These are phyloP conservation scores for Streptopelia turtur DNA, from an alignment of 2,797 vertebrate species.

Conservation along the genomic window DNA sequence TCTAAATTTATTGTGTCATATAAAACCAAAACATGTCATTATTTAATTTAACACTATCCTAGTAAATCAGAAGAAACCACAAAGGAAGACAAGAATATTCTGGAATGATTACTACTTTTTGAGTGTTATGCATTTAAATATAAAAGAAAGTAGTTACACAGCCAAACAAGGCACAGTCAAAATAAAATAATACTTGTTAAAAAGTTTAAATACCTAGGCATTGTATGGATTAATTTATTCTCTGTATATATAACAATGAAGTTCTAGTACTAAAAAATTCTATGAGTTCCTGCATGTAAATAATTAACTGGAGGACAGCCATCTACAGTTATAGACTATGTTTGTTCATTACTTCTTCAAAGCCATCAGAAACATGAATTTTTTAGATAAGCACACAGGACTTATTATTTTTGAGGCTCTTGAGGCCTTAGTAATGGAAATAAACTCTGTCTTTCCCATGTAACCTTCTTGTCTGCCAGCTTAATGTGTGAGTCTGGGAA, in stretches of 20 bases:
- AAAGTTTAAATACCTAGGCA: not conserved
- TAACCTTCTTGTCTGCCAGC: not conserved
- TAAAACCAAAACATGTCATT: not conserved
- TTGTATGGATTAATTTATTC: not conserved
- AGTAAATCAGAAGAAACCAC: not conserved
- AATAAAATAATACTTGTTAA: not conserved
- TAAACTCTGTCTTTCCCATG: not conserved
- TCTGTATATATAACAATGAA: not conserved
- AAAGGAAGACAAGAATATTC: not conserved
- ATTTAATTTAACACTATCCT: not conserved
- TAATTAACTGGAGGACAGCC: not conserved
- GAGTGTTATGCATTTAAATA: not conserved
- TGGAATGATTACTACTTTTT: not conserved
- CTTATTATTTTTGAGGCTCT: not conserved
- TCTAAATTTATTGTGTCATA: not conserved
- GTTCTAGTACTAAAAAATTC: not conserved
- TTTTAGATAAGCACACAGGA: not conserved
- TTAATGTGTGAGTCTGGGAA: not conserved
- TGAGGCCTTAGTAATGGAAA: not conserved
- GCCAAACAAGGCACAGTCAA: not conserved
- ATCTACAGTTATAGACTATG: not conserved
- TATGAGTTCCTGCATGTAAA: not conserved
- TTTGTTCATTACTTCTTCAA: not conserved
- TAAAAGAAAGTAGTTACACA: not conserved
- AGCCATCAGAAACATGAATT: not conserved